phyloP scores from a whole-genome alignment of 2,113 vertebrate genomes.

The Petrocephalus zakoni region DNA sequence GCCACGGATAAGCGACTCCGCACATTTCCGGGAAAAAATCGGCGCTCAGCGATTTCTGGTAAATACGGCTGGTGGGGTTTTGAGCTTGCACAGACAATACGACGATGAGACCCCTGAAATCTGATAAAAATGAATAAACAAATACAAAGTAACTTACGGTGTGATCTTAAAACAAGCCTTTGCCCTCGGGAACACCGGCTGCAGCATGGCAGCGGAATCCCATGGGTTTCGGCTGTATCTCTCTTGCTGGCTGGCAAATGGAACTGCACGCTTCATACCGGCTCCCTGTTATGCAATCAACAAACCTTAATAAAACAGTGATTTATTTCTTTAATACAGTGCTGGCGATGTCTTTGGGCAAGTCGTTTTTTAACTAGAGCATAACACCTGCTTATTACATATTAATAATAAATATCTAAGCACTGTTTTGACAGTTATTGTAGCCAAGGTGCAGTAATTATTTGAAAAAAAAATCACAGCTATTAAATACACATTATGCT shows the following conservation, averaged over 20 bases:
- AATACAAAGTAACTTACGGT: neutral
- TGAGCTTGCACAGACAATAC: neutral
- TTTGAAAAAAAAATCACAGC: neutral
- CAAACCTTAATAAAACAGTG: conserved; percentile 22
- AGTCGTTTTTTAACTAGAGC: conserved; percentile 2
- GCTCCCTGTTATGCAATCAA: conserved; percentile 5
- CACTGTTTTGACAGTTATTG: neutral
- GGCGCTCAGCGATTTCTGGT: neutral
- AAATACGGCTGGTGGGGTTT: neutral
- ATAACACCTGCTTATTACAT: conserved; percentile 15
- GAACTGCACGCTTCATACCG: neutral
- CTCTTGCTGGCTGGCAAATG: neutral
- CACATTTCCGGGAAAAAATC: neutral
- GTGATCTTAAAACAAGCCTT: neutral
- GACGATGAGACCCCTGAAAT: neutral
- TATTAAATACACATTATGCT: conserved; percentile 10
- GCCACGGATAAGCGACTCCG: neutral
- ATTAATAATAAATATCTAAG: conserved; percentile 29
- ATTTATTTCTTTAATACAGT: conserved; percentile 30
- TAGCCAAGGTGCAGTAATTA: neutral
- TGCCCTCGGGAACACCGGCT: neutral
- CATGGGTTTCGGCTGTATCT: neutral
- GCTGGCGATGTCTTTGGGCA: conserved; percentile 19
- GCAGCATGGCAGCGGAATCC: neutral
- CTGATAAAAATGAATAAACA: neutral